A percentile compares a stretch with the other conserved stretches of the same genome.
Evolutionary conservation across 1,140 invertebrate species (phyloP).

Genomic region (Meloidogyne floridensis): DNA sequence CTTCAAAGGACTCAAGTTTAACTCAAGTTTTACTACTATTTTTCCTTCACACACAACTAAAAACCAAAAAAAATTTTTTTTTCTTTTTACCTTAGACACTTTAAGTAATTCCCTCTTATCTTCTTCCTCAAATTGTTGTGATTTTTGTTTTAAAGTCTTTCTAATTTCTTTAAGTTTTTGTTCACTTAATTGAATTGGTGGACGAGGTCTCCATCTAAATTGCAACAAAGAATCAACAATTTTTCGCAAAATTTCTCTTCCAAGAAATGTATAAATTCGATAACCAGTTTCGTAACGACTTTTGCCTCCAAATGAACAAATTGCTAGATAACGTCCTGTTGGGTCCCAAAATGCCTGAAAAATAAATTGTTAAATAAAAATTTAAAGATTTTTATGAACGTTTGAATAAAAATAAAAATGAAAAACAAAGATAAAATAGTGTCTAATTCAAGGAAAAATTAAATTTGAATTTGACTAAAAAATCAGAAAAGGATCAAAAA

Average conservation of each 20-base stretch:
- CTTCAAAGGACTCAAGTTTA: no score
- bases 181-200: conserved; percentile 79
- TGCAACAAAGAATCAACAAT: conserved; percentile 89
- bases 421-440: no score
- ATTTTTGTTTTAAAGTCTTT: conserved; percentile 97
- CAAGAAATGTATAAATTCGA: conserved; percentile 97
- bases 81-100: conserved; percentile 76
- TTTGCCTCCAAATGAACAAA: conserved; percentile 92
- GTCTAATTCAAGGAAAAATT: no score
- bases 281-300: conserved; percentile 82
- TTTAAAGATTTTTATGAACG: no score
- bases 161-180: conserved; percentile 82
- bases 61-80: no score
- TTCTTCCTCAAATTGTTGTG: conserved; percentile 90
- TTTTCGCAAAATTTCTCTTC: conserved; percentile 74
- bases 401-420: no score
- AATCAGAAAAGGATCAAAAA: no score
- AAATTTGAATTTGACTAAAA: no score
- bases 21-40: no score
- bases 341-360: conserved; percentile 86
- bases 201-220: conserved; percentile 91
- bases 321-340: conserved; percentile 92
- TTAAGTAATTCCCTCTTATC: conserved; percentile 87
- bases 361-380: no score
- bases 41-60: no score